phyloP scores from a whole-genome alignment of 2,113 vertebrate genomes.

The Cathartes aura region DNA sequence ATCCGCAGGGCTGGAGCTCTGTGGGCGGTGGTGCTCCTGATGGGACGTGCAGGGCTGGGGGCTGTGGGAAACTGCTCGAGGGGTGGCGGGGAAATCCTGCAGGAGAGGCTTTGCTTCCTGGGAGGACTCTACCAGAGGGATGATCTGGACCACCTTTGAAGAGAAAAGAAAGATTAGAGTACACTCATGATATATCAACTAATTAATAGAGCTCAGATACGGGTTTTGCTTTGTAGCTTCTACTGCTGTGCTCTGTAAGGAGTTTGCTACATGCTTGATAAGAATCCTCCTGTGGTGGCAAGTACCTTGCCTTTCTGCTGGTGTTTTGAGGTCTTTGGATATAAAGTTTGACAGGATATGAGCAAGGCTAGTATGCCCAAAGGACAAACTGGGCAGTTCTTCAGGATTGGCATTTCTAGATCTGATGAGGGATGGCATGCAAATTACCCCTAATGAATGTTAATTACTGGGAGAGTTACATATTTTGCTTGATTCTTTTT shows the following conservation, averaged over 20 bases:
- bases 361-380: neutral
- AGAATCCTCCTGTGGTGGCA: neutral
- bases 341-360: neutral
- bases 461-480: slow-evolving; percentile 43
- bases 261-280: neutral
- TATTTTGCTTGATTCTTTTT: slow-evolving; percentile 19
- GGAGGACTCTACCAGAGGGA: neutral
- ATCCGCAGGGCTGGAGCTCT: neutral
- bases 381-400: slow-evolving; percentile 45
- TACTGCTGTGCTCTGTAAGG: neutral
- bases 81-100: neutral
- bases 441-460: slow-evolving; percentile 42
- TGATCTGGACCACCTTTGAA: neutral
- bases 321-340: slow-evolving; percentile 4
- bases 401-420: slow-evolving; percentile 2
- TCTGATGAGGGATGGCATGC: slow-evolving; percentile 25
- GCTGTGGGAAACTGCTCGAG: neutral
- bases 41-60: neutral
- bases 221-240: neutral
- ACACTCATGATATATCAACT: neutral
- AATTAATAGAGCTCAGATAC: neutral
- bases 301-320: neutral
- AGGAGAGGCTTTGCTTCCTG: neutral
- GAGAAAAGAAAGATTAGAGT: neutral
- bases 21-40: neutral